phyloP scores from a whole-genome alignment of 2,113 vertebrate species.

The Anolis carolinensis region DNA sequence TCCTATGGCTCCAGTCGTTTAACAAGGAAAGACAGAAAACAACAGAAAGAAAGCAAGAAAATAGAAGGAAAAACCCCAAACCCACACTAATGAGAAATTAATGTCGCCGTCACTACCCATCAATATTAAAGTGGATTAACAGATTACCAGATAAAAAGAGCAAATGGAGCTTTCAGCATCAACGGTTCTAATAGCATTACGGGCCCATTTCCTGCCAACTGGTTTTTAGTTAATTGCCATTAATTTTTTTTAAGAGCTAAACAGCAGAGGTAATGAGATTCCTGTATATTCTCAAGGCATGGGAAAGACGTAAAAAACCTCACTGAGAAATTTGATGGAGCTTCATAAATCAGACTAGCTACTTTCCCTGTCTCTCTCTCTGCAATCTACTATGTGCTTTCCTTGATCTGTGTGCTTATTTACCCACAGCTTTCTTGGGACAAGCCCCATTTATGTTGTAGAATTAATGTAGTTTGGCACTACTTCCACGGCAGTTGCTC shows the following conservation, averaged over 20 bases:
- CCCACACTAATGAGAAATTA: conserved; percentile 47
- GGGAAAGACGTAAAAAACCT: not conserved
- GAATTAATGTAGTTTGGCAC: too few relatives aligned
- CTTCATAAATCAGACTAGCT: not conserved
- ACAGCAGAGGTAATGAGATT: conserved; percentile 49
- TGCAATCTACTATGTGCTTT: too few relatives aligned
- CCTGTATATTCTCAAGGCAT: not conserved
- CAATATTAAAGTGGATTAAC: conserved; percentile 63
- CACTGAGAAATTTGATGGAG: not conserved
- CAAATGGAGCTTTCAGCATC: conserved; percentile 16
- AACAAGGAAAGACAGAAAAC: not conserved
- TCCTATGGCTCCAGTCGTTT: not conserved
- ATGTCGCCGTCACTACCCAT: conserved; percentile 36
- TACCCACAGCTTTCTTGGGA: too few relatives aligned
- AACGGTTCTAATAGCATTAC: conserved; percentile 52
- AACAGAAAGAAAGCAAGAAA: not conserved
- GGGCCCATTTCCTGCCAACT: conserved; percentile 62
- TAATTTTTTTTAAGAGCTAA: conserved; percentile 65
- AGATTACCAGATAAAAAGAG: conserved; percentile 58
- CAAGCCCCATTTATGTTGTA: too few relatives aligned
- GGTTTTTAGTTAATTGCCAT: conserved; percentile 67
- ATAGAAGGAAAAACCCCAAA: conserved; percentile 11
- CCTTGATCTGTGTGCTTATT: too few relatives aligned
- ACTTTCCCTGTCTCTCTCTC: too few relatives aligned
- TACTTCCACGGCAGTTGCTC: too few relatives aligned